phyloP scores from a whole-genome alignment of 2,888 invertebrate genomes.

The Iselma pallidipennis region DNA sequence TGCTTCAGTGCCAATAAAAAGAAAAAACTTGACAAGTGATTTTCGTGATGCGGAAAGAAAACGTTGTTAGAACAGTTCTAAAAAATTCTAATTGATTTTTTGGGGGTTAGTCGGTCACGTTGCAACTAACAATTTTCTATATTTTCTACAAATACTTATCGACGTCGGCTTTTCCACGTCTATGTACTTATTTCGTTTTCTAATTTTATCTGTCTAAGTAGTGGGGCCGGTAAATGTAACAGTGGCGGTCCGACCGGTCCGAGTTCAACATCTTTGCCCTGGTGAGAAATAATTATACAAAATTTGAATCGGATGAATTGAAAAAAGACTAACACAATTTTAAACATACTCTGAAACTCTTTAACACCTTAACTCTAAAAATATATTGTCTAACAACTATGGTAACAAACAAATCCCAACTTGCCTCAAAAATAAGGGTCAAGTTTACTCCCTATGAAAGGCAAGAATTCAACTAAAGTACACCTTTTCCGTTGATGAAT shows the following conservation, averaged over 20 bases:
- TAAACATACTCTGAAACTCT: background rate
- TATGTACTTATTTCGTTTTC: slow-evolving; percentile 33
- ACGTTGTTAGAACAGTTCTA: no score
- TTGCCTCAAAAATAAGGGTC: background rate
- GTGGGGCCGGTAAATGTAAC: slow-evolving; percentile 45
- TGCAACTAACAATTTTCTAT: no score
- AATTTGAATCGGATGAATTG: background rate
- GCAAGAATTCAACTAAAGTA: background rate
- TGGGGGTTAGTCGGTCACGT: no score
- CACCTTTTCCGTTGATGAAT: no score
- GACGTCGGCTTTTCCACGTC: slow-evolving; percentile 15
- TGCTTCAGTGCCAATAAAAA: no score
- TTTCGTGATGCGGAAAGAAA: no score
- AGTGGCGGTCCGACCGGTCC: slow-evolving; percentile 52
- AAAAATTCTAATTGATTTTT: no score
- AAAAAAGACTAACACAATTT: background rate
- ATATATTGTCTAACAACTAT: no score
- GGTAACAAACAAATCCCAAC: slow-evolving; percentile 8
- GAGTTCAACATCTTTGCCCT: slow-evolving; percentile 46
- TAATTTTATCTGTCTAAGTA: slow-evolving; percentile 45
- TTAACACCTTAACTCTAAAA: slow-evolving; percentile 9
- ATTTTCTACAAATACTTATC: slow-evolving; percentile 1
- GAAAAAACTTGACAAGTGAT: no score
- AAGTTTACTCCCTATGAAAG: background rate
- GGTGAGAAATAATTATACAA: slow-evolving; percentile 39